Base-by-base conservation (phyloP, 1,140 invertebrate species). In the Agrypnia vestita region DNA sequence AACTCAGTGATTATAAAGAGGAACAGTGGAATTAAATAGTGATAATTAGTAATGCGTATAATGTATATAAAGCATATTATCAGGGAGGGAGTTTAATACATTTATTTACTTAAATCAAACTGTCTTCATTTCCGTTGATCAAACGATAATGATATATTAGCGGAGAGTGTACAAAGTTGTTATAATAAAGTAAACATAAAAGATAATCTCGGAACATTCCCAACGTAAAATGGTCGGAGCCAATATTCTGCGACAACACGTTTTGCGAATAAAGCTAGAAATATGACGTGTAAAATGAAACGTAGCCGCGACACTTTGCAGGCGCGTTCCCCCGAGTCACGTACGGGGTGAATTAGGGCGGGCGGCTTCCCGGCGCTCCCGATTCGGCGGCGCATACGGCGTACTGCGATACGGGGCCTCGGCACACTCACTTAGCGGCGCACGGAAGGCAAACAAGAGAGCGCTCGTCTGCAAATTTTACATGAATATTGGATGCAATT, bases 401-500 rank as follows among this genome's bases (percentile, higher is more conserved):
- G 13, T 35, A 43, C 17, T 15, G 62, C 43, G n/a, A 17, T 43
- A 43, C 62, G 15, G 9, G 6, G 1, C 15, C 46, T 49, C 67
- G 11, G 67, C 47, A 49, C 67, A 71, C 67, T 71, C 67, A 71
- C 67, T 71, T 71, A 71, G 67, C 47, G 47, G 17, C 46, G 15
- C 49, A 51, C 67, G 12, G 51, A 51, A 71, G 19, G 47, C 46
- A 71, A 71, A 71, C 67, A 51, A 49, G 67, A 71, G 51, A 53
- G 67, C 67, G 67, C 44, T 10, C 44, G 67, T 21, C 47, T 71
- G 67, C 67, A 71, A 71, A 71, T 51, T 51, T 51, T 19, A 7
- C 67, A 49, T 71, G 44, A 71, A 71, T 71, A 71, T 71, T 71
- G 17, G 17, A 71, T 71, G 47, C 67, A 71, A 25, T 71, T 49